Evolutionary conservation across 2,113 vertebrate species (phyloP).

Genomic region (Larimichthys polyactis): DNA sequence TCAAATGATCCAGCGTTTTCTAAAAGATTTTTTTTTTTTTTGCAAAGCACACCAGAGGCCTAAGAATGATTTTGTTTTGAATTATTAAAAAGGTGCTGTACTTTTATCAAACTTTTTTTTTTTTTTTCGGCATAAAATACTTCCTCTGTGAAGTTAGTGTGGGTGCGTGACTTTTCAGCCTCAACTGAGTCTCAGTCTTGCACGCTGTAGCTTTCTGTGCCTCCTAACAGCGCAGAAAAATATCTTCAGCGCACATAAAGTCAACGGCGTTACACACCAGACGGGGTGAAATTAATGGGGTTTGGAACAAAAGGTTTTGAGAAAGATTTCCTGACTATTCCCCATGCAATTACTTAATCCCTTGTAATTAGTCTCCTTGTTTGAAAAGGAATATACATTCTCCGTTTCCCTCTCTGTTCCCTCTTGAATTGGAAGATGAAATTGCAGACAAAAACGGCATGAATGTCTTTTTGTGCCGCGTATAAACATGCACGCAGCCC

Average conservation of each 20-base stretch:
- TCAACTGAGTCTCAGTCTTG: constrained; percentile 33
- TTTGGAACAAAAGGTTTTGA: constrained; percentile 73
- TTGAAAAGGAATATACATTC: constrained; percentile 65
- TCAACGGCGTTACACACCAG: constrained; percentile 29
- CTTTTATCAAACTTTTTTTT: constrained; percentile 45
- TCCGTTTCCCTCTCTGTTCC: too few relatives aligned
- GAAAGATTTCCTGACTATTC: constrained; percentile 70
- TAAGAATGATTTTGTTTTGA: constrained; percentile 32
- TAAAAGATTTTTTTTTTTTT: constrained; percentile 23
- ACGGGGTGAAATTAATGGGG: constrained; percentile 61
- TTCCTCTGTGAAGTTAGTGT: constrained; percentile 27
- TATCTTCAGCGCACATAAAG: constrained; percentile 32
- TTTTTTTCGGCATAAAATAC: constrained; percentile 11
- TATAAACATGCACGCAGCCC: constrained; percentile 45
- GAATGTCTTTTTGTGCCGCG: constrained; percentile 51
- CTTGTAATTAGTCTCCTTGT: constrained; percentile 75
- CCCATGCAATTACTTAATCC: constrained; percentile 72
- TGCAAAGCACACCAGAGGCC: constrained; percentile 14
- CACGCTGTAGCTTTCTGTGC: constrained; percentile 9
- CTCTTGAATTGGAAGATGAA: constrained; percentile 47
- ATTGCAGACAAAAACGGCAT: constrained; percentile 47
- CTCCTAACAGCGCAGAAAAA: constrained; percentile 30
- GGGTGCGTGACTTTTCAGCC: constrained; percentile 22
- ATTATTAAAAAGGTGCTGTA: constrained; percentile 33
- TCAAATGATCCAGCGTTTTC: background rate